Percentiles rank a stretch among this genome's conserved stretches.
phyloP scores from a whole-genome alignment of 2,113 vertebrate species.

The Peucedramus taeniatus region DNA sequence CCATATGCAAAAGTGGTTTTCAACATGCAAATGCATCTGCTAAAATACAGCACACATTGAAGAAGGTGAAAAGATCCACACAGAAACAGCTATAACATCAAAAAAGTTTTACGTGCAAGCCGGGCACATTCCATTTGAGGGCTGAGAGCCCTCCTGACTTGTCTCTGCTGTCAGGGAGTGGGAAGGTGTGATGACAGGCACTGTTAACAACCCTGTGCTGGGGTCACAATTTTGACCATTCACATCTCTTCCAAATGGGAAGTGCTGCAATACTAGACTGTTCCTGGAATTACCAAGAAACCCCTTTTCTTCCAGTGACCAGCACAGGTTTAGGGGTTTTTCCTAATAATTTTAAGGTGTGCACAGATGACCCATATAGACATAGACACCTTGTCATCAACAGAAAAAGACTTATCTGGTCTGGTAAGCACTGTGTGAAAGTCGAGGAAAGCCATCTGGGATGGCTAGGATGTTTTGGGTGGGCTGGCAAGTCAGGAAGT shows the following conservation, averaged over 20 bases:
- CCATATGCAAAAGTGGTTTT: not conserved
- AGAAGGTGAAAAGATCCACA: not conserved
- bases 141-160: not conserved
- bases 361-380: not conserved
- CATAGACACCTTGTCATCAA: not conserved
- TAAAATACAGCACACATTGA: not conserved
- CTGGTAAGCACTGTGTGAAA: not conserved
- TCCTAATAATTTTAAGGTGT: not conserved
- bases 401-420: not conserved
- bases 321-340: accelerated
- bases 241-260: not conserved
- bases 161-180: not conserved
- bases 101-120: not conserved
- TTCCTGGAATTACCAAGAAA: not conserved
- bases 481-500: not conserved
- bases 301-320: not conserved
- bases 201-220: not conserved
- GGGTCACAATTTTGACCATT: not conserved
- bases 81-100: not conserved
- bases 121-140: not conserved
- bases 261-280: not conserved
- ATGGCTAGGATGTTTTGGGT: not conserved
- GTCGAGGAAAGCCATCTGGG: not conserved
- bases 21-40: not conserved
- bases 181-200: not conserved